Percentiles rank a stretch among this genome's conserved stretches.
These are phyloP conservation scores for Salmo trutta DNA, from an alignment of 2,797 vertebrate species.

Conservation along the genomic window DNA sequence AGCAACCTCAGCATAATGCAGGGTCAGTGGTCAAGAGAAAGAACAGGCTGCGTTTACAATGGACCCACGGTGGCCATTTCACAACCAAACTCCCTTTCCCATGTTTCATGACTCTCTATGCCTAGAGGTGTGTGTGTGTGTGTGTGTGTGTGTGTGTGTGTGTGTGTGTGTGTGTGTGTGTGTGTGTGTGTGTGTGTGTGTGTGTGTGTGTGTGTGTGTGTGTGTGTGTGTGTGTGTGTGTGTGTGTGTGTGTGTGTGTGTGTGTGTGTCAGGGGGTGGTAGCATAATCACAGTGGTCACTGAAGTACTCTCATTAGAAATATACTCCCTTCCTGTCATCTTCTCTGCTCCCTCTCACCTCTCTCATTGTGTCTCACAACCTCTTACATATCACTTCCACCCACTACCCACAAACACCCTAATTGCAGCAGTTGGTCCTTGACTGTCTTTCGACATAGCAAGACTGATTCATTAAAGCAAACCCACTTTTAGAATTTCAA, in stretches of 20 bases:
- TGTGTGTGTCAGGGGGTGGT: not conserved
- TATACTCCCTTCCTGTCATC: constrained; percentile 9
- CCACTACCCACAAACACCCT: not conserved
- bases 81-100: not conserved
- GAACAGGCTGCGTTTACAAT: constrained; percentile 18
- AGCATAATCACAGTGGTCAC: not conserved
- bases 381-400: constrained; percentile 21
- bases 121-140: no score
- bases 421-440: not conserved
- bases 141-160: no score
- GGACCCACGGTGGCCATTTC: constrained; percentile 8
- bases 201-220: not conserved
- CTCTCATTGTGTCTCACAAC: constrained; percentile 19
- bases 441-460: constrained; percentile 3
- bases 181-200: no score
- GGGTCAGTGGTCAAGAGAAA: constrained; percentile 28
- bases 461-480: not conserved
- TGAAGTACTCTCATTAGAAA: not conserved
- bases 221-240: constrained; percentile 1
- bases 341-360: not conserved
- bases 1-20: constrained; percentile 18
- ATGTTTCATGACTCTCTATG: not conserved
- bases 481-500: not conserved
- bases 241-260: not conserved
- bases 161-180: no score